Base-by-base conservation (phyloP, 2,888 invertebrate genomes). In the Rhodophaea formosa region DNA sequence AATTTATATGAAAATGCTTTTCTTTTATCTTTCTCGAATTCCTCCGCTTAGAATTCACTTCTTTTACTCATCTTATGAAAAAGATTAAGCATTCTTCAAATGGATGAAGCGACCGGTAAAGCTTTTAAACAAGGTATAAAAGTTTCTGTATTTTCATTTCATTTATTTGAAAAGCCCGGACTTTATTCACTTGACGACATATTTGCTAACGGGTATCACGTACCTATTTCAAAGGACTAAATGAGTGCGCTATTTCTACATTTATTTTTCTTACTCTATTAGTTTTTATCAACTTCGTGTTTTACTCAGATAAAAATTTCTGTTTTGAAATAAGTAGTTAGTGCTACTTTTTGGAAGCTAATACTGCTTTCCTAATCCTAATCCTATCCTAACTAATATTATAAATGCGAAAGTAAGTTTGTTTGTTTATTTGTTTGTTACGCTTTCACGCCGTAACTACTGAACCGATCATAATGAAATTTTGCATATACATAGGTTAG, bases 1-100 rank as follows among this genome's bases (percentile, higher is more conserved):
- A 75, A 79, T 81, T 78, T 80, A 80, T 80, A 85, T 84, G 79
- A 83, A 84, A 84, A 77, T 77, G 72, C 73, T 76, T 75, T 74
- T 71, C 72, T 72, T 74, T 72, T 74, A 70, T 66, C 65, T 70
- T 68, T 70, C 66, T 68, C 61, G 66, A 66, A 72, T 77, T 78
- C 79, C 79, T 77, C 65, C 71, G 72, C 74, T 75, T 71, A 72
- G 69, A 74, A 72, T 72, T 75, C 71, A 67, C 69, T 71, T 68
- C 70, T 70, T 72, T 70, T 69, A 70, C 68, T 76, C 75, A 74
- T 75, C 72, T 79, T 72, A 72, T 73, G 70, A 75, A 75, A 72
- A 67, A 82, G 80, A 83, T 82, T 84, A 81, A 79, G 75, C 74
- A 75, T 78, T 80, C 71, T 77, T 74, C 62, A 72, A 76, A 72